Evolutionary conservation across 2,797 vertebrate species (phyloP).

Genomic region (Peromyscus nudipes): DNA sequence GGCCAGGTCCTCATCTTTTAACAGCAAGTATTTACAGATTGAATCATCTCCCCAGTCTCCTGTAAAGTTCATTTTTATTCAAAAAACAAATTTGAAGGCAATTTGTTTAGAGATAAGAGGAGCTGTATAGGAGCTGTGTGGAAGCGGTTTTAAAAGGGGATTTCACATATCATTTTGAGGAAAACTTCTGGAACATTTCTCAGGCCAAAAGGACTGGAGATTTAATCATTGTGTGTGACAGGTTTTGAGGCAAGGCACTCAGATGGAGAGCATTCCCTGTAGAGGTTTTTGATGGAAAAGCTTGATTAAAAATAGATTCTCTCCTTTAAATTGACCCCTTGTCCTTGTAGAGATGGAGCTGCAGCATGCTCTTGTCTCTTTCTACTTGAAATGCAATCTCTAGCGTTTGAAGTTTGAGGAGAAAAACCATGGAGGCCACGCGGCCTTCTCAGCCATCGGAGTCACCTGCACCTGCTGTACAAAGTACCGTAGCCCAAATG

Average conservation of each 20-base stretch:
- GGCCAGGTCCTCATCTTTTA: not conserved
- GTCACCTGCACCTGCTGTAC: not conserved
- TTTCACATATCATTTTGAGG: not conserved
- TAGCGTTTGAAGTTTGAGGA: conserved; percentile 1
- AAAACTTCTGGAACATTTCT: conserved; percentile 47
- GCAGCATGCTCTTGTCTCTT: not conserved
- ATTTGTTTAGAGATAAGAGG: conserved; percentile 61
- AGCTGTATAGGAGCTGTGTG: conserved; percentile 26
- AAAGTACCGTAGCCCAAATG: not conserved
- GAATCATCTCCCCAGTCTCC: not conserved
- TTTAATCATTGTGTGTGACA: not conserved
- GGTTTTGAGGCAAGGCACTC: conserved; percentile 10
- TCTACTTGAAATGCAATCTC: not conserved
- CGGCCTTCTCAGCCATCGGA: not conserved
- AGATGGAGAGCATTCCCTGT: not conserved
- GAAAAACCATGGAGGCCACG: not conserved
- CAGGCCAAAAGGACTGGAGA: conserved; percentile 1
- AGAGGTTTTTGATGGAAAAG: conserved; percentile 52
- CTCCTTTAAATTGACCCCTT: conserved; percentile 5
- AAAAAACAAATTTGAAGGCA: conserved; percentile 48
- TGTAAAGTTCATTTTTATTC: conserved; percentile 61
- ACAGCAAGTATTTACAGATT: not conserved
- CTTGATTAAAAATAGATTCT: conserved; percentile 53
- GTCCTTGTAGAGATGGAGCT: not conserved
- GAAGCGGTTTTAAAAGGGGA: not conserved